Base-by-base conservation (phyloP, 2,888 invertebrate genomes). In the Antheraea yamamai region DNA sequence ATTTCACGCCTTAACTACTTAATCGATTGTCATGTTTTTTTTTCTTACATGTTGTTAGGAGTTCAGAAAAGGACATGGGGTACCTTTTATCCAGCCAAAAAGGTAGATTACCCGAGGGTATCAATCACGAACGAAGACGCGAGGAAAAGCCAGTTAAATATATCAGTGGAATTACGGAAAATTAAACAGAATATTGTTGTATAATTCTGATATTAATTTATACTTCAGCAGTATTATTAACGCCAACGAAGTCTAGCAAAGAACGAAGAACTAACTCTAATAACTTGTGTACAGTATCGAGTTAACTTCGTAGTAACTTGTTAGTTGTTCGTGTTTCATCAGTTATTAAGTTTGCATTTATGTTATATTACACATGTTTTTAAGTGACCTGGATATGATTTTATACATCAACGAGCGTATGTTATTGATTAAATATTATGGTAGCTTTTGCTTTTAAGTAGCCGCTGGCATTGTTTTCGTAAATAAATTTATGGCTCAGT, bases 341-440 rank as follows among this genome's bases (percentile, higher is more conserved):
- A 66, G 64, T 66, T 66, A 66, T 66, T 66, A 66, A 66, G 64
- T 66, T 47, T 66, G 64, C 64, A 66, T 66, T 64, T 66, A 30
- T 26, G 64, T 66, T 66, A 30, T 1, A 16, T 66, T 66, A 66
- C 64, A 66, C 1, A 30, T 30, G 20, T 30, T 66, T 64, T 66
- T 30, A 26, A 30, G 4, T 66, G 64, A 30, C 20, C 16, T 66
- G 26, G 16, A 66, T 66, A 66, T 66, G 18, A 4, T 30, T 26
- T 66, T 30, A 16, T 14, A 20, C 23, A 23, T 61, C 61, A 61
- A 55, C 4, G 55, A 23, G 7, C n/a, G n/a, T 61, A 12, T 7
- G 10, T 61, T 61, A 23, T 4, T 55, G 14, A 20, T 55, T 20
- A 0, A 7, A 55, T 47, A 47, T 39, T 10, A 18, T 18, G 4